Evolutionary conservation across 2,888 invertebrate genomes (phyloP), one percentile per base, ranked within the genome.

Genomic region (Orthosia incerta): DNA sequence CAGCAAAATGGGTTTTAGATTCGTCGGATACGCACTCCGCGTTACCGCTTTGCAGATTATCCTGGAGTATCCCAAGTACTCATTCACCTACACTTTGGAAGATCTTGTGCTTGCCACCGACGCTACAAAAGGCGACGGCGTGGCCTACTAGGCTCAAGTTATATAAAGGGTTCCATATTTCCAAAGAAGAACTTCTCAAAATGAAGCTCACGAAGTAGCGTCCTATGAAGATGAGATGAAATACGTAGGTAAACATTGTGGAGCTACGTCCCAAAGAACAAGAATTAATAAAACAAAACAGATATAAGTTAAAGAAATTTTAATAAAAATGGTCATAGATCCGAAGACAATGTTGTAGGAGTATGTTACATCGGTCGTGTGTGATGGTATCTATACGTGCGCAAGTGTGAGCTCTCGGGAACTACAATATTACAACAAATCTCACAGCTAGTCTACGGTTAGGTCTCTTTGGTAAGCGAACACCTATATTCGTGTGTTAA

Each of bases 401-500:
- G 60, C 13, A 39, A 13, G 51, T 62, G 83, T 46, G 70, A 20
- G 13, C 51, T 69, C 31, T 45, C 53, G 31, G 23, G 26, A 46
- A 46, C 86, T 83, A 86, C 71, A 60, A 68, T 63, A 70, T 76
- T 82, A 79, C 79, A 76, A 65, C 71, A 72, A 80, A 75, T 64
- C 64, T 80, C 76, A 71, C 26, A 68, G 64, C 75, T 83, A 79
- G n/a, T 48, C 61, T 68, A 74, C 48, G 61, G 51, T 46, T 63
- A 62, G 68, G 59, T 77, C 74, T 72, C 70, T 72, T 68, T 71
- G 82, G 71, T 74, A 61, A 77, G 66, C 82, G 31, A 76, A n/a
- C 74, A 50, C 26, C 57, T 71, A 68, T 9, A 13, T 62, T 45
- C 46, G 59, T 75, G 73, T 51, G 48, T 65, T 9, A 53, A 23